Percentiles rank a stretch among this genome's conserved stretches.
phyloP scores from a whole-genome alignment of 1,140 invertebrate species.

The Semibalanus balanoides region DNA sequence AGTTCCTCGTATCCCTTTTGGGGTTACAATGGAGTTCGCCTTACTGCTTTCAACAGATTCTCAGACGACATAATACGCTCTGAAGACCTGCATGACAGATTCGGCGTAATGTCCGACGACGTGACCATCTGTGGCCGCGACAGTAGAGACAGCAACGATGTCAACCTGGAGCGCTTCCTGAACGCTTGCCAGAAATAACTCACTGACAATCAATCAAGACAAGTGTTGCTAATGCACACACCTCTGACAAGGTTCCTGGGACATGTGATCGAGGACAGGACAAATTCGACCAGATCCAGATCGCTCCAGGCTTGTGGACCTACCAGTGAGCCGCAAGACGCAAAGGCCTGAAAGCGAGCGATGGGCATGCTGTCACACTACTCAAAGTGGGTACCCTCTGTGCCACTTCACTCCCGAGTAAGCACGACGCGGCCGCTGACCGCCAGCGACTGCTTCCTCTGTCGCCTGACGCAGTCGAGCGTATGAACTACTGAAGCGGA shows the following conservation, averaged over 20 bases:
- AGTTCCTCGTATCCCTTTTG: slow-evolving; percentile 26
- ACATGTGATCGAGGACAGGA: neutral
- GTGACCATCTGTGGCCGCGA: slow-evolving; percentile 13
- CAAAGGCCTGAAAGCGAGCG: neutral
- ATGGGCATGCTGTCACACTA: slow-evolving; percentile 3
- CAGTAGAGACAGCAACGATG: slow-evolving; percentile 13
- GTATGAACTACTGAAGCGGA: neutral
- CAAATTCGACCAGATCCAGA: slow-evolving; percentile 14
- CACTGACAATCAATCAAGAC: slow-evolving; percentile 14
- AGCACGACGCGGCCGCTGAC: neutral
- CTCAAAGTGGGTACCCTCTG: neutral
- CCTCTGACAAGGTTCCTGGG: neutral
- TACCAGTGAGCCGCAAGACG: slow-evolving; percentile 11
- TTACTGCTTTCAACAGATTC: slow-evolving; percentile 13
- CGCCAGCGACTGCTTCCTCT: neutral
- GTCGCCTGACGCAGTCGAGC: neutral
- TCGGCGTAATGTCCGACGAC: slow-evolving; percentile 19
- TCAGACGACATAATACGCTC: slow-evolving; percentile 14
- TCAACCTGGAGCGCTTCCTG: slow-evolving; percentile 12
- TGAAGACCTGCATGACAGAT: slow-evolving; percentile 12
- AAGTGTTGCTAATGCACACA: slow-evolving; percentile 9
- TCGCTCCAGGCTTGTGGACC: slow-evolving; percentile 7
- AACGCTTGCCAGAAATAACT: slow-evolving; percentile 7
- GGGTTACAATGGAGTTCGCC: slow-evolving; percentile 21
- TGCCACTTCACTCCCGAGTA: no score